A percentile compares a stretch with the other conserved stretches of the same genome.
Conservation (phyloP, 2,797 vertebrate genomes). For the Sternarchorhynchus goeldii region DNA sequence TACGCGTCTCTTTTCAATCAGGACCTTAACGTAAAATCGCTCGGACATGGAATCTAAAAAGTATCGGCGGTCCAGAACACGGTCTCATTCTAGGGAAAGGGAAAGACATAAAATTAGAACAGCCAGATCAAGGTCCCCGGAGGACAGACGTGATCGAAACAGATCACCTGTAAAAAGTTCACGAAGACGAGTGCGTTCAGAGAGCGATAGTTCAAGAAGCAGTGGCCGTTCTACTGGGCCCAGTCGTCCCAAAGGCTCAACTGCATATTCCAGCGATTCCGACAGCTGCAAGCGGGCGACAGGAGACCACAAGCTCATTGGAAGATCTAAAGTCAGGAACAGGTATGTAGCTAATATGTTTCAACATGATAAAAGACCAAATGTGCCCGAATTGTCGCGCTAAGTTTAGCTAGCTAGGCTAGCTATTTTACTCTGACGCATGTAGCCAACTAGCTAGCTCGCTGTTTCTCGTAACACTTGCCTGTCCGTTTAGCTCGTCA, state of each 20-base stretch:
- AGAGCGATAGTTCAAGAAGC: conserved; percentile 63
- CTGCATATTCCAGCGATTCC: conserved; percentile 63
- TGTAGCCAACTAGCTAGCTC: background rate
- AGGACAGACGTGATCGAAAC: conserved; percentile 57
- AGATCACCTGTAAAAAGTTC: conserved; percentile 54
- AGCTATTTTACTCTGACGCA: background rate
- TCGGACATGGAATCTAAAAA: conserved; percentile 44
- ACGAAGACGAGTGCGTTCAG: conserved; percentile 59
- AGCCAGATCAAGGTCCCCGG: conserved; percentile 63
- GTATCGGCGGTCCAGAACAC: conserved; percentile 36
- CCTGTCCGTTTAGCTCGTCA: conserved; percentile 64
- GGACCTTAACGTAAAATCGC: conserved; percentile 35
- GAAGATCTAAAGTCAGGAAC: conserved; percentile 59
- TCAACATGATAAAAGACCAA: background rate
- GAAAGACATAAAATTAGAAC: conserved; percentile 52
- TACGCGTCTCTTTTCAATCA: conserved; percentile 42
- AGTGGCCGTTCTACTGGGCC: conserved; percentile 59
- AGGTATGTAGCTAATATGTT: conserved; percentile 56
- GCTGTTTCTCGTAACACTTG: conserved; percentile 1
- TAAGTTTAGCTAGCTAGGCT: background rate
- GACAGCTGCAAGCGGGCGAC: conserved; percentile 56
- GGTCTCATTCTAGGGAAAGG: conserved; percentile 59
- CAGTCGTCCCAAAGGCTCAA: conserved; percentile 55
- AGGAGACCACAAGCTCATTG: conserved; percentile 33
- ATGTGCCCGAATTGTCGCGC: background rate